A percentile compares a stretch with the other conserved stretches of the same genome.
phyloP scores from a whole-genome alignment of 2,797 vertebrate genomes.

The Esox lucius region DNA sequence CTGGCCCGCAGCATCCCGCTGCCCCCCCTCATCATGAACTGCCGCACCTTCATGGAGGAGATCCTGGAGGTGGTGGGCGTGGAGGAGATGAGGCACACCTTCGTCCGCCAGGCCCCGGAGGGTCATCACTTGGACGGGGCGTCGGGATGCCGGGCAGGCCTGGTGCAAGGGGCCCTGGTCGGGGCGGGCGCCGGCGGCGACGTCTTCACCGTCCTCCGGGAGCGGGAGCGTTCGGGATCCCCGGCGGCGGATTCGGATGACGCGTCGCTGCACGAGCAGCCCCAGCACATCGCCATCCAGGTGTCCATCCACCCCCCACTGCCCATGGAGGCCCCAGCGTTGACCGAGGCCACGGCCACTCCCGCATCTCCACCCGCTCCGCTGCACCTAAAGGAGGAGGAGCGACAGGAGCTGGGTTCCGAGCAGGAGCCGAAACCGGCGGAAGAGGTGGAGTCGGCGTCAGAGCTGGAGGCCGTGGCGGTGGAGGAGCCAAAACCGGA shows the following conservation, averaged over 20 bases:
- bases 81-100: conserved; percentile 95
- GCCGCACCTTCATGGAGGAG: conserved; percentile 97
- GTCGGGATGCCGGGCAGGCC: conserved; percentile 40
- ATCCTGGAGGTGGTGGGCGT: conserved; percentile 96
- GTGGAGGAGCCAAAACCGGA: conserved; percentile 43
- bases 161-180: conserved; percentile 9
- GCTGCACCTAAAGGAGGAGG: conserved; percentile 26
- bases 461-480: conserved; percentile 43
- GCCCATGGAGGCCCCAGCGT: conserved; percentile 66
- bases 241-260: conserved; percentile 88
- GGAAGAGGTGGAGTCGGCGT: conserved; percentile 54
- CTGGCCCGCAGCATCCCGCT: conserved; percentile 94
- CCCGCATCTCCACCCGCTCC: conserved; percentile 49
- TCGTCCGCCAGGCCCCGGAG: conserved; percentile 84
- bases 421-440: conserved; percentile 45
- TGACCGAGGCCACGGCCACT: conserved; percentile 42
- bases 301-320: conserved; percentile 89
- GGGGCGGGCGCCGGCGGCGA: conserved; percentile 71
- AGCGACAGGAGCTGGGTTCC: conserved; percentile 25
- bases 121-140: conserved; percentile 66
- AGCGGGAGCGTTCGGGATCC: conserved; percentile 83
- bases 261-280: conserved; percentile 89
- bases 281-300: conserved; percentile 95
- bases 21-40: conserved; percentile 98
- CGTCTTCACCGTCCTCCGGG: conserved; percentile 85